Percentiles rank a stretch among this genome's conserved stretches.
These are phyloP conservation scores for Micromys minutus DNA, from an alignment of 2,113 vertebrate genomes.

Conservation along the genomic window DNA sequence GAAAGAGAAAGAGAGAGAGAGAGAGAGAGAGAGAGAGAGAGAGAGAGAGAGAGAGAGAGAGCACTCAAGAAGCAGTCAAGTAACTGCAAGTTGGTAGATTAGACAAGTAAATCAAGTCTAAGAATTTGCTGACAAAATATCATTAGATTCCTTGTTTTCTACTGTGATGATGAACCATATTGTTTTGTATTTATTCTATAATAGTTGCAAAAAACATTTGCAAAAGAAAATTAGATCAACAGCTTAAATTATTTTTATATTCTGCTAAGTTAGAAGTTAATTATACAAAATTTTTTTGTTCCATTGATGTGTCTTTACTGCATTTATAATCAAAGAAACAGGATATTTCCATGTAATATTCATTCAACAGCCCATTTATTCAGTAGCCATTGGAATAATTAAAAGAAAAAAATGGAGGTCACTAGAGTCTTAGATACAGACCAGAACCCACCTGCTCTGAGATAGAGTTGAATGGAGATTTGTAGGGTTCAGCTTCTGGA, in stretches of 20 bases:
- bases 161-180: conserved; percentile 66
- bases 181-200: conserved; percentile 71
- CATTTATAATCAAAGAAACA: conserved; percentile 62
- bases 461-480: neutral
- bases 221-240: conserved; percentile 73
- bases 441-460: neutral
- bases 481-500: neutral
- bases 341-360: conserved; percentile 49
- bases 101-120: conserved; percentile 76
- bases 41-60: neutral
- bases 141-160: conserved; percentile 70
- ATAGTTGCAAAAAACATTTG: conserved; percentile 63
- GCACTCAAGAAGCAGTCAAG: too few species aligned
- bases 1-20: neutral
- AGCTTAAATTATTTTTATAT: conserved; percentile 79
- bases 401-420: neutral
- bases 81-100: conserved; percentile 39
- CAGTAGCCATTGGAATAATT: neutral
- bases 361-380: neutral
- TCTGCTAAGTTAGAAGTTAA: conserved; percentile 76
- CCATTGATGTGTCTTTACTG: conserved; percentile 69
- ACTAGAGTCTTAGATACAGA: neutral
- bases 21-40: neutral
- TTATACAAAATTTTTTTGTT: conserved; percentile 72
- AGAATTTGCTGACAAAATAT: conserved; percentile 72